Percentiles rank a stretch among this genome's conserved stretches.
These are phyloP conservation scores for Listronotus bonariensis DNA, from an alignment of 1,140 invertebrate genomes.

Conservation along the genomic window DNA sequence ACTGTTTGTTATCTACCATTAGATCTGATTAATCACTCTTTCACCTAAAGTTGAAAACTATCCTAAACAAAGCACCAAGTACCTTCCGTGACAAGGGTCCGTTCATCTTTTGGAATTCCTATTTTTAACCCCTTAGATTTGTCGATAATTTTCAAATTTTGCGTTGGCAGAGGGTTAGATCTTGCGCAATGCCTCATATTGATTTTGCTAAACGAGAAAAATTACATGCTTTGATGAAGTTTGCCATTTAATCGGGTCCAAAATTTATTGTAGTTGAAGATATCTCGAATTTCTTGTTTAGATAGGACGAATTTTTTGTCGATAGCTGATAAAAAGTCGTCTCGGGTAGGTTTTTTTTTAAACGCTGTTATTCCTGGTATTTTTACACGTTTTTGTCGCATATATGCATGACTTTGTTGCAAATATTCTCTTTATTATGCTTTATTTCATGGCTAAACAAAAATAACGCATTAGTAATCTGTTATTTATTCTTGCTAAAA, in stretches of 20 bases:
- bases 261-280: neutral
- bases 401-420: too few relatives aligned
- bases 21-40: too few relatives aligned
- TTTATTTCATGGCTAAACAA: too few relatives aligned
- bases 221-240: neutral
- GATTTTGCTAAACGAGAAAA: constrained; percentile 13
- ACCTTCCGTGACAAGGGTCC: constrained; percentile 11
- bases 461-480: too few relatives aligned
- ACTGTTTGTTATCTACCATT: too few relatives aligned
- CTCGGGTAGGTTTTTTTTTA: too few relatives aligned
- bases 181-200: constrained; percentile 17
- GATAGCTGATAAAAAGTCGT: neutral
- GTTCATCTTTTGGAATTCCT: constrained; percentile 18
- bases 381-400: too few relatives aligned
- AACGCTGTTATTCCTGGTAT: too few relatives aligned
- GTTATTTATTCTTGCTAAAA: too few relatives aligned
- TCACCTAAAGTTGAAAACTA: too few relatives aligned
- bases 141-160: constrained; percentile 29
- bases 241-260: constrained; percentile 8
- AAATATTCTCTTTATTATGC: too few relatives aligned
- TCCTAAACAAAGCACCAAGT: neutral
- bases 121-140: constrained; percentile 24
- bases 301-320: neutral
- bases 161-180: constrained; percentile 23
- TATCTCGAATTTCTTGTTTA: neutral